Evolutionary conservation across 2,113 vertebrate genomes (phyloP).

Genomic region (Sphyrna mokarran): DNA sequence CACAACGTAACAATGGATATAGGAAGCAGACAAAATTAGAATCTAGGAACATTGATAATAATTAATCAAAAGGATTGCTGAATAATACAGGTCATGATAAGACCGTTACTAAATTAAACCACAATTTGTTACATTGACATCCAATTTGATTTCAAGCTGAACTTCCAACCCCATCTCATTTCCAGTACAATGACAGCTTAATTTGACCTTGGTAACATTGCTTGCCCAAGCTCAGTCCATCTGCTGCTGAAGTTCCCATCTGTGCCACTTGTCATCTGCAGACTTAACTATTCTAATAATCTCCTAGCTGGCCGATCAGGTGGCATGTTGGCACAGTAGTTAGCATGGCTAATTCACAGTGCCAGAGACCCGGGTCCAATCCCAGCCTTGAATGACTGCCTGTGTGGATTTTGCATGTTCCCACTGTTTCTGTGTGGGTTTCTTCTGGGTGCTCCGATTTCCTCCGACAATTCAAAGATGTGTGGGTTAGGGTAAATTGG

Average conservation of each 20-base stretch:
- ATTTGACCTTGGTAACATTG: background rate
- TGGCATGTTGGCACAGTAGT: no score
- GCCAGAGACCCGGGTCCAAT: no score
- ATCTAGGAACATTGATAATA: background rate
- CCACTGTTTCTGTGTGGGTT: no score
- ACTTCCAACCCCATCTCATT: background rate
- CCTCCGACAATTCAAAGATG: no score
- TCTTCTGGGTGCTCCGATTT: no score
- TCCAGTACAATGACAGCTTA: background rate
- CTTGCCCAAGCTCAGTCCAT: background rate
- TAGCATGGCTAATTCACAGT: no score
- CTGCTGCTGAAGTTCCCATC: background rate
- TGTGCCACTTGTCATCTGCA: background rate
- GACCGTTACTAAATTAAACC: background rate
- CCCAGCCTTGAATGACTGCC: no score
- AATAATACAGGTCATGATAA: background rate
- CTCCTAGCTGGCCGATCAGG: no score
- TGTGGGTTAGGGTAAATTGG: no score
- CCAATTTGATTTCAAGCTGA: background rate
- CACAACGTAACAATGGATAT: background rate
- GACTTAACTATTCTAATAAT: background rate
- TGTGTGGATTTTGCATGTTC: no score
- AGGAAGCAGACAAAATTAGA: background rate
- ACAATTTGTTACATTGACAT: background rate
- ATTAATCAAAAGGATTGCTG: background rate